Conservation (phyloP, 2,888 invertebrate genomes). For the Lagria hirta region DNA sequence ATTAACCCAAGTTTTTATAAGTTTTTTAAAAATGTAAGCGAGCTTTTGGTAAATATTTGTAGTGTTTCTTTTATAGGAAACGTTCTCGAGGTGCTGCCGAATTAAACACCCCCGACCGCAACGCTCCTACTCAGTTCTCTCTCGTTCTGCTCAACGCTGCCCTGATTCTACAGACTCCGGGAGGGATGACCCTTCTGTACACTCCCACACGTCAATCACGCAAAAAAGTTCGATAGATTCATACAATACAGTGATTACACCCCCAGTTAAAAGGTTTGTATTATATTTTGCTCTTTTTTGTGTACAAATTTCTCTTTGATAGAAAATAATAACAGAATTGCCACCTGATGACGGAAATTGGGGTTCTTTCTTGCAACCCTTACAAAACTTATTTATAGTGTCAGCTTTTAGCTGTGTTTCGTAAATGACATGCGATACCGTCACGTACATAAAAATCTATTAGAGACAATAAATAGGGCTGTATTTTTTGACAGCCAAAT, state of each 20-base stretch:
- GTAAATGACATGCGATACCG: too few relatives aligned
- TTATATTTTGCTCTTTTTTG: conserved; percentile 1
- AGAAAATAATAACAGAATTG: too few relatives aligned
- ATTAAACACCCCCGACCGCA: conserved; percentile 35
- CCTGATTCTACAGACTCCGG: conserved; percentile 43
- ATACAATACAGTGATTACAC: conserved; percentile 13
- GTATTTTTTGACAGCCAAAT: too few relatives aligned
- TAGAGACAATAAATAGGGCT: too few relatives aligned
- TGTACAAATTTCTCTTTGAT: too few relatives aligned
- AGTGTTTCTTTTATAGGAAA: conserved; percentile 27
- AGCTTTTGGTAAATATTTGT: conserved; percentile 25
- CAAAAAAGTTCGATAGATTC: conserved; percentile 37
- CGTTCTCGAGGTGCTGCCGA: conserved; percentile 37
- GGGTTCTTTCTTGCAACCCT: background rate
- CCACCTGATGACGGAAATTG: background rate
- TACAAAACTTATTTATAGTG: too few relatives aligned
- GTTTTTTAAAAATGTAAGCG: too few relatives aligned
- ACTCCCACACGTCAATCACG: conserved; percentile 36
- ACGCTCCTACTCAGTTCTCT: conserved; percentile 42
- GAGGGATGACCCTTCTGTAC: conserved; percentile 38
- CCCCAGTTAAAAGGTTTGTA: conserved; percentile 19
- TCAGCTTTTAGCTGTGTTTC: too few relatives aligned
- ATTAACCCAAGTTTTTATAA: too few relatives aligned
- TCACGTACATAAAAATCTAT: too few relatives aligned
- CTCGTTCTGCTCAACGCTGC: conserved; percentile 39